A percentile compares a stretch with the other conserved stretches of the same genome.
These are phyloP conservation scores for Pseudopodoces humilis DNA, from an alignment of 2,113 vertebrate species.

Conservation along the genomic window DNA sequence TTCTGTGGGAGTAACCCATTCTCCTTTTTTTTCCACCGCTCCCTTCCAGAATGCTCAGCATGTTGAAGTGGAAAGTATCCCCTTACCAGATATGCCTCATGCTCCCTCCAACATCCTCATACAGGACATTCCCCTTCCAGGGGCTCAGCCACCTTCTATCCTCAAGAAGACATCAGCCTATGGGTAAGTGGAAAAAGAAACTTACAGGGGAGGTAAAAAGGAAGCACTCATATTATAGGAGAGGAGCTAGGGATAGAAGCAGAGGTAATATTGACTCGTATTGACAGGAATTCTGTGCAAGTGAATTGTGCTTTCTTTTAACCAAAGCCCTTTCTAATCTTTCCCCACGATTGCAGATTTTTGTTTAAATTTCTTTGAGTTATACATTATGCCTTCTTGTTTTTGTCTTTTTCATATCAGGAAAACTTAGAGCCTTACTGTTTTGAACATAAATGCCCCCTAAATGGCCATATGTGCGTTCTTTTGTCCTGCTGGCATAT, in stretches of 20 bases:
- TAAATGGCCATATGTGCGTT: background rate
- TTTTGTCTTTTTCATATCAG: background rate
- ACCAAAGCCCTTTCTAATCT: background rate
- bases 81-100: slow-evolving; percentile 96
- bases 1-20: background rate
- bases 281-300: background rate
- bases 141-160: slow-evolving; percentile 97
- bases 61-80: slow-evolving; percentile 98
- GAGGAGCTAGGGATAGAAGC: background rate
- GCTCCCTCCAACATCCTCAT: slow-evolving; percentile 97
- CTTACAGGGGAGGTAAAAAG: background rate
- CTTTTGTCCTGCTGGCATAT: background rate
- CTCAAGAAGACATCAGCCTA: slow-evolving; percentile 92
- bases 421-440: background rate
- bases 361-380: background rate
- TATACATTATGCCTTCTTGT: background rate
- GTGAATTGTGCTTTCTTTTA: background rate
- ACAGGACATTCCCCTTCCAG: slow-evolving; percentile 96
- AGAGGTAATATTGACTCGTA: background rate
- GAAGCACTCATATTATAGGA: background rate
- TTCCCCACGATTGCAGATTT: background rate
- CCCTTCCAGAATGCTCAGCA: slow-evolving; percentile 91
- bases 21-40: background rate
- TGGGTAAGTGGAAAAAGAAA: slow-evolving; percentile 74
- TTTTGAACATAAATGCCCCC: background rate